Evolutionary conservation across 2,797 vertebrate species (phyloP).

Genomic region (Scyliorhinus canicula): DNA sequence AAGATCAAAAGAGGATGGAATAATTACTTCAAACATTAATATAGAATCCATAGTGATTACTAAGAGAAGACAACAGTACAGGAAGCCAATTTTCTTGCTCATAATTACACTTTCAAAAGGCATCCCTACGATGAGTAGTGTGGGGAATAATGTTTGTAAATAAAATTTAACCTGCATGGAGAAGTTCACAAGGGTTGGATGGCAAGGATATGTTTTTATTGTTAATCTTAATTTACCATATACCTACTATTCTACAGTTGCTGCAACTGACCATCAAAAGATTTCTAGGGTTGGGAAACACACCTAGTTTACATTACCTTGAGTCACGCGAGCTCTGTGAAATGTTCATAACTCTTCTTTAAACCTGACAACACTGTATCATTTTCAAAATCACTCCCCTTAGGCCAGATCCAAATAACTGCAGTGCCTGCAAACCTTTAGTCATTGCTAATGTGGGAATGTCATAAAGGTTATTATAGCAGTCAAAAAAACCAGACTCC

Average conservation of each 20-base stretch:
- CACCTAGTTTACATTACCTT: background rate
- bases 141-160: background rate
- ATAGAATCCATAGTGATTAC: background rate
- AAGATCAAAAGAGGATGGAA: constrained; percentile 28
- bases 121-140: background rate
- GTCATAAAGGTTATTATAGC: constrained; percentile 24
- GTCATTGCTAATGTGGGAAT: constrained; percentile 27
- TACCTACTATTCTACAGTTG: background rate
- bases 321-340: background rate
- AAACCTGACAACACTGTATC: constrained; percentile 33
- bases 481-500: constrained; percentile 30
- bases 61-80: background rate
- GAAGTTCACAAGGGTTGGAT: background rate
- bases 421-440: constrained; percentile 32
- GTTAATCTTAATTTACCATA: background rate
- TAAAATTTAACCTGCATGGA: background rate
- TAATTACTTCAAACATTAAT: background rate
- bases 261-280: background rate
- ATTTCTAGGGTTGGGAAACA: background rate
- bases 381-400: constrained; percentile 34
- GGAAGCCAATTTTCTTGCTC: background rate
- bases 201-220: background rate
- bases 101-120: background rate
- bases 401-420: constrained; percentile 21
- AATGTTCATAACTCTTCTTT: constrained; percentile 4